A percentile compares a stretch with the other conserved stretches of the same genome.
phyloP scores from a whole-genome alignment of 2,888 invertebrate species.

The Nudaria mundana region DNA sequence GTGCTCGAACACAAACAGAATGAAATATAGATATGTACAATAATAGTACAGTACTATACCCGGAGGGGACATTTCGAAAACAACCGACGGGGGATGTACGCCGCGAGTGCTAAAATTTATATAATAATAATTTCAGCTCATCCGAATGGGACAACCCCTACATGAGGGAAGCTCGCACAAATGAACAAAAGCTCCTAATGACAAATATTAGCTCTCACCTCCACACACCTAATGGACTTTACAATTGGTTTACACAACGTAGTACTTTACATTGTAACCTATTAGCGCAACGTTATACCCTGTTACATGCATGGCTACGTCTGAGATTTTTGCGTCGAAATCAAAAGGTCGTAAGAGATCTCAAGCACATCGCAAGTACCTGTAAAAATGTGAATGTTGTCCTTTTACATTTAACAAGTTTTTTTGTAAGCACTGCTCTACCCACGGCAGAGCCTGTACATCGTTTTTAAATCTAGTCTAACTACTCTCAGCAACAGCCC shows the following conservation, averaged over 20 bases:
- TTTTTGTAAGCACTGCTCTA: no score
- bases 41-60: slow-evolving; percentile 41
- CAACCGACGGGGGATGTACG: slow-evolving; percentile 53
- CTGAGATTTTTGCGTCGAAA: no score
- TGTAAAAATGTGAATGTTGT: no score
- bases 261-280: slow-evolving; percentile 51
- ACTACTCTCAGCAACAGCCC: no score
- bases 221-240: slow-evolving; percentile 66
- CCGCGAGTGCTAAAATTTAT: slow-evolving; percentile 58
- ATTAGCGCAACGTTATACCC: no score
- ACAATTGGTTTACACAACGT: slow-evolving; percentile 61
- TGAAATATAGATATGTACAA: slow-evolving; percentile 8
- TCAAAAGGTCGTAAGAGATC: slow-evolving; percentile 46
- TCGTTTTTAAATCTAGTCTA: no score
- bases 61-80: slow-evolving; percentile 61
- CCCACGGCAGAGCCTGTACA: no score
- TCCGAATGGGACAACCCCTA: slow-evolving; percentile 51
- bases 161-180: slow-evolving; percentile 46
- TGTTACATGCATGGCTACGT: no score
- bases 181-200: slow-evolving; percentile 71
- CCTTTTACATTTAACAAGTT: no score
- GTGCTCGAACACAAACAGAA: slow-evolving; percentile 7
- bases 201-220: slow-evolving; percentile 69
- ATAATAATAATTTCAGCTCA: slow-evolving; percentile 65
- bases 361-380: no score